Conservation (phyloP, 2,797 vertebrate species). For the Nyctibius grandis region DNA sequence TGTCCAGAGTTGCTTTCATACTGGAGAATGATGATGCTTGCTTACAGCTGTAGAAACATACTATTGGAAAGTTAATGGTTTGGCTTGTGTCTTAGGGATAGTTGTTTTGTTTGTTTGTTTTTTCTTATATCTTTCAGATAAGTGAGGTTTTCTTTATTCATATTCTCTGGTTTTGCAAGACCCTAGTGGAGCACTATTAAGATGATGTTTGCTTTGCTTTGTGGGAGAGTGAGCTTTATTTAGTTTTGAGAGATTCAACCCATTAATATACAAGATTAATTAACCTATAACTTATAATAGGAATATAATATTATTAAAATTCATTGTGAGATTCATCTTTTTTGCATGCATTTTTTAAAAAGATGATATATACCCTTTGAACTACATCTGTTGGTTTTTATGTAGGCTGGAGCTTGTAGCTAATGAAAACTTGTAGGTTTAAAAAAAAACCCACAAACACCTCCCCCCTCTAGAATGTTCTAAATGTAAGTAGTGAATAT, state of each 20-base stretch:
- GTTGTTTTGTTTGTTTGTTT: neutral
- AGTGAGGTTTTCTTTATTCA: neutral
- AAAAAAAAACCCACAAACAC: neutral
- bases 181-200: neutral
- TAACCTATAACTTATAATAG: neutral
- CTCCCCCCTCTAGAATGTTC: neutral
- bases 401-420: neutral
- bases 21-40: neutral
- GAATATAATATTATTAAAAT: neutral
- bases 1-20: neutral
- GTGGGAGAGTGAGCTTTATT: neutral
- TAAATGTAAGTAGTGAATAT: neutral
- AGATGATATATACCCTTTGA: neutral
- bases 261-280: neutral
- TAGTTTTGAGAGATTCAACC: neutral
- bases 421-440: neutral
- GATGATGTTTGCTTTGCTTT: neutral
- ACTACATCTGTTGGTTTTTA: neutral
- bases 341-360: neutral
- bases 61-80: neutral
- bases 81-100: neutral
- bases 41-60: neutral
- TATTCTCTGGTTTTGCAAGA: neutral
- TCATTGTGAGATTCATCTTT: neutral
- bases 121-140: neutral